Conservation (phyloP, 2,113 vertebrate species). For the Peromyscus leucopus region DNA sequence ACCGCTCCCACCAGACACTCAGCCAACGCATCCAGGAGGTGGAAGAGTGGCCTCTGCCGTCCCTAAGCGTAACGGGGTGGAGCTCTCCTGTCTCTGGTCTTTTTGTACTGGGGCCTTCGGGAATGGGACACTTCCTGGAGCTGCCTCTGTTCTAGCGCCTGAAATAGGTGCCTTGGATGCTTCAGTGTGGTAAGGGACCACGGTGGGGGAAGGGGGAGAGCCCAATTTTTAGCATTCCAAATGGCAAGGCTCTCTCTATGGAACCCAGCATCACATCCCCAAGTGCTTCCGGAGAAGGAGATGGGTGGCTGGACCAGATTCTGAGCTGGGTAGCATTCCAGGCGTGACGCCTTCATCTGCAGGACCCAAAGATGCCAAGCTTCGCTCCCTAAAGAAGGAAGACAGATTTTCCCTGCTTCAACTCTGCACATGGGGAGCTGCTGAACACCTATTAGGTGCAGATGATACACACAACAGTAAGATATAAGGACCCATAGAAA, state of each 20-base stretch:
- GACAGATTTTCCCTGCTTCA: not conserved
- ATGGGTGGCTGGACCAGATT: not conserved
- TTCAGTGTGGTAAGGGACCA: not conserved
- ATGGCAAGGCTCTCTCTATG: not conserved
- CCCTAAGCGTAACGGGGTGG: not conserved
- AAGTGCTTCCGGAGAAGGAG: not conserved
- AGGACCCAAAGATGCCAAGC: not conserved
- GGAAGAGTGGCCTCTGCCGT: not conserved
- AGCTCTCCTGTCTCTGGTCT: slow-evolving; percentile 8
- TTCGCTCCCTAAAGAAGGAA: not conserved
- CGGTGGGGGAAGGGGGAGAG: not conserved
- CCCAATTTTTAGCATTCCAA: not conserved
- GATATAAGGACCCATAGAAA: not conserved
- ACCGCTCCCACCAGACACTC: not conserved
- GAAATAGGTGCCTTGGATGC: not conserved
- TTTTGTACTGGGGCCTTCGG: not conserved
- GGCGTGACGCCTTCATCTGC: not conserved
- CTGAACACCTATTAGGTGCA: not conserved
- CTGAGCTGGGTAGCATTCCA: not conserved
- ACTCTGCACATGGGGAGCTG: not conserved
- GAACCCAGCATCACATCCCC: not conserved
- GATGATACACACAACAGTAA: not conserved
- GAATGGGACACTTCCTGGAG: not conserved
- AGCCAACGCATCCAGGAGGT: not conserved
- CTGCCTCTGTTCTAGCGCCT: not conserved